These are phyloP conservation scores for Yasuhikotakia modesta DNA, from an alignment of 2,797 vertebrate species.

Conservation along the genomic window DNA sequence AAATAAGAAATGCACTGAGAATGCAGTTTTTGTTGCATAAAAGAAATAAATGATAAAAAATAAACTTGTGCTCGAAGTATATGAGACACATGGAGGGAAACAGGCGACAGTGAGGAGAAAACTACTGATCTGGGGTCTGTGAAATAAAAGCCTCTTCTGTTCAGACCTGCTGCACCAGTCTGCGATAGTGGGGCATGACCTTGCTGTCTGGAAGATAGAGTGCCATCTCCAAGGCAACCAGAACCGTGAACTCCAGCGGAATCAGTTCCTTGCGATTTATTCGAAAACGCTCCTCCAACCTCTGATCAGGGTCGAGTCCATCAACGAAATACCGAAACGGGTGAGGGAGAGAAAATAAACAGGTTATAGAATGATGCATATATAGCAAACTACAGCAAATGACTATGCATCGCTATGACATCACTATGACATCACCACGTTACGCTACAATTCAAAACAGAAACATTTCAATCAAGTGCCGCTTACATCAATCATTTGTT, in stretches of 20 bases:
- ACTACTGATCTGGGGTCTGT: not conserved
- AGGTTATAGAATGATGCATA: not conserved
- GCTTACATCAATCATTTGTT: conserved; percentile 94
- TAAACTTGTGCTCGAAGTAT: conserved; percentile 11
- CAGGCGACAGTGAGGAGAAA: conserved; percentile 16
- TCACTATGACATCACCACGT: too few relatives aligned
- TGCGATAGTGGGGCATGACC: conserved; percentile 95
- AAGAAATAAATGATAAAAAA: conserved; percentile 13
- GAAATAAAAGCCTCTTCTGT: not conserved
- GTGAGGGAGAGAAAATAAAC: not conserved
- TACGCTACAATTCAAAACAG: not conserved
- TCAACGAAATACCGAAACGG: not conserved
- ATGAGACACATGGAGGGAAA: conserved; percentile 20
- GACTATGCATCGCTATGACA: too few relatives aligned
- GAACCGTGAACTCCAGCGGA: conserved; percentile 91
- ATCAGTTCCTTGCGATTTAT: conserved; percentile 93
- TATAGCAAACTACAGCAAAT: too few relatives aligned
- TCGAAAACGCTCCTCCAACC: conserved; percentile 94
- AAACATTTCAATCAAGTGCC: not conserved
- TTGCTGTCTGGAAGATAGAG: conserved; percentile 95
- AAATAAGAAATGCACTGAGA: conserved; percentile 41
- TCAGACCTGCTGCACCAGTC: conserved; percentile 91
- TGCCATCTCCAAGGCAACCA: conserved; percentile 96
- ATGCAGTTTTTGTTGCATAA: not conserved
- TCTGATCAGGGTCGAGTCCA: conserved; percentile 72